Evolutionary conservation across 2,797 vertebrate species (phyloP).

Genomic region (Falco columbarius): DNA sequence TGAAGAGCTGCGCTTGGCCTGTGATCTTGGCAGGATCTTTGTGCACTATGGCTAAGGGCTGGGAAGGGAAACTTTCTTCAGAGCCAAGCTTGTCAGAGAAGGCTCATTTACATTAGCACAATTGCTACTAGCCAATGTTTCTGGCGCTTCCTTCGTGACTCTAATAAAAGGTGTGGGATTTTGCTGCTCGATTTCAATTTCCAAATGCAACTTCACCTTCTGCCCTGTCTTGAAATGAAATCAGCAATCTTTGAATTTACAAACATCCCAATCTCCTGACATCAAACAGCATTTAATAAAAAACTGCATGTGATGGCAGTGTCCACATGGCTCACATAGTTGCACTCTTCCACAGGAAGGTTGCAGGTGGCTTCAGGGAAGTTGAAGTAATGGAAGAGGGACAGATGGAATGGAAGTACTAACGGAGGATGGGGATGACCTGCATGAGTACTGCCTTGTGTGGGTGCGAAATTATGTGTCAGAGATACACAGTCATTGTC

Average conservation of each 20-base stretch:
- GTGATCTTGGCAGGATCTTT: neutral
- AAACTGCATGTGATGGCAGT: neutral
- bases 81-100: neutral
- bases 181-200: neutral
- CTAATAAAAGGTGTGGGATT: neutral
- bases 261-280: neutral
- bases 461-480: neutral
- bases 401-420: neutral
- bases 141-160: neutral
- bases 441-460: neutral
- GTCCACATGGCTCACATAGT: neutral
- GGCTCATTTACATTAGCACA: neutral
- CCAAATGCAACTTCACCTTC: neutral
- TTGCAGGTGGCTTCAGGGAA: neutral
- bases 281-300: constrained; percentile 8
- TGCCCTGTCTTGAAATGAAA: neutral
- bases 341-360: neutral
- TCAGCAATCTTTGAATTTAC: neutral
- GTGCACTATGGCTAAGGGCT: neutral
- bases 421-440: neutral
- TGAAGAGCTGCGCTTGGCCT: neutral
- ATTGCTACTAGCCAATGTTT: neutral
- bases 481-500: neutral
- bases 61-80: neutral
- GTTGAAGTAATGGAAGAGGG: neutral